Conservation (phyloP, 1,140 invertebrate species). For the Eriocheir sinensis region DNA sequence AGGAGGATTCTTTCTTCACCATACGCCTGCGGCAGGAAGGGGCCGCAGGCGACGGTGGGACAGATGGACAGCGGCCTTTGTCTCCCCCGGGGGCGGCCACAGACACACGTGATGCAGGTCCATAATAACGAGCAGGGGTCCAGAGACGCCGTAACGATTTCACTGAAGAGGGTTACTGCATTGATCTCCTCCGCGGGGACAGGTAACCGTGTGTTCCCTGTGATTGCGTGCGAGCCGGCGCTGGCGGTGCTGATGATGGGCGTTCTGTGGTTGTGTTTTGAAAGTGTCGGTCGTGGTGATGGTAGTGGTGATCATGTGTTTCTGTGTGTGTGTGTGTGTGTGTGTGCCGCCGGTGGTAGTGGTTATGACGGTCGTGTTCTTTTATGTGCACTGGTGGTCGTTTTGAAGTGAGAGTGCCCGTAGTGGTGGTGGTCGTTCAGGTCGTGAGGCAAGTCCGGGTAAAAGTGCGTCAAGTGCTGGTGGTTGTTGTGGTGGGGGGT, state of each 20-base stretch:
- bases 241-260: background rate
- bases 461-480: no score
- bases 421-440: no score
- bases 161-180: background rate
- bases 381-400: background rate
- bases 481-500: no score
- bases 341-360: no score
- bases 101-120: slow-evolving; percentile 20
- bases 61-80: background rate
- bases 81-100: background rate
- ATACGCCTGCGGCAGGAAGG: background rate
- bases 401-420: no score
- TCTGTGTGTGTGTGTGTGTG: no score
- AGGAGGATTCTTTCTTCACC: background rate
- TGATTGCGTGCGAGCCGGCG: background rate
- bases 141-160: background rate
- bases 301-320: background rate
- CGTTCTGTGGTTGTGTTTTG: background rate
- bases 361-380: background rate
- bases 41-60: background rate
- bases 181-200: background rate
- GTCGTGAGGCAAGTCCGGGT: no score
- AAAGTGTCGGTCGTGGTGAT: background rate
- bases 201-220: slow-evolving; percentile 20
- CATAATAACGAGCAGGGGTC: background rate